These are phyloP conservation scores for Sebastes minor DNA, from an alignment of 2,797 vertebrate genomes.

Conservation along the genomic window DNA sequence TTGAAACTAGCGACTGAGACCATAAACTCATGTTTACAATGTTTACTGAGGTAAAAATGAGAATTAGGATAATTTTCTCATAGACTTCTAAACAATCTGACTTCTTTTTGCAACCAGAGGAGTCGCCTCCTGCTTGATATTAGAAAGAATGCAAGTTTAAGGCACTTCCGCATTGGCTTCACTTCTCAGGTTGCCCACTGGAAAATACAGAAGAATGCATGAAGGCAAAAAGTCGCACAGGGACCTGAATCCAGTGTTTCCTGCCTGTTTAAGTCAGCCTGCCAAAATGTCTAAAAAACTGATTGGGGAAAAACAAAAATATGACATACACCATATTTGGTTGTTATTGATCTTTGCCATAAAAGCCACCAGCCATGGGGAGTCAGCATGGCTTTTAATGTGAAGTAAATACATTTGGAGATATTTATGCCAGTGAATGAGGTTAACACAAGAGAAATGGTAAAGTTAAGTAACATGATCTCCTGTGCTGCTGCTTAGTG, in stretches of 20 bases:
- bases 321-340: neutral
- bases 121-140: too few relatives aligned
- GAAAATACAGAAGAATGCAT: neutral
- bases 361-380: neutral
- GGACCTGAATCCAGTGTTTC: neutral
- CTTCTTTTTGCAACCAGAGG: too few relatives aligned
- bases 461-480: neutral
- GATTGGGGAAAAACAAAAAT: neutral
- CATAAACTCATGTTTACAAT: too few relatives aligned
- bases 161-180: too few relatives aligned
- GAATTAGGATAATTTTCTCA: too few relatives aligned
- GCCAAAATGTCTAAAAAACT: neutral
- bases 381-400: neutral
- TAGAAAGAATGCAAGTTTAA: too few relatives aligned
- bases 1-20: too few relatives aligned
- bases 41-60: too few relatives aligned
- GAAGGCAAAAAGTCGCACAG: neutral
- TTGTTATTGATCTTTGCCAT: neutral
- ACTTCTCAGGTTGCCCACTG: too few relatives aligned
- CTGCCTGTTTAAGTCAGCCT: too few relatives aligned
- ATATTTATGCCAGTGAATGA: neutral
- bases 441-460: neutral
- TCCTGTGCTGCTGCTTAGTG: neutral
- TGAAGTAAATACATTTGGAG: neutral
- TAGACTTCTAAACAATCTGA: too few relatives aligned